phyloP scores from a whole-genome alignment of 2,797 vertebrate genomes.

The Gymnothorax javanicus region DNA sequence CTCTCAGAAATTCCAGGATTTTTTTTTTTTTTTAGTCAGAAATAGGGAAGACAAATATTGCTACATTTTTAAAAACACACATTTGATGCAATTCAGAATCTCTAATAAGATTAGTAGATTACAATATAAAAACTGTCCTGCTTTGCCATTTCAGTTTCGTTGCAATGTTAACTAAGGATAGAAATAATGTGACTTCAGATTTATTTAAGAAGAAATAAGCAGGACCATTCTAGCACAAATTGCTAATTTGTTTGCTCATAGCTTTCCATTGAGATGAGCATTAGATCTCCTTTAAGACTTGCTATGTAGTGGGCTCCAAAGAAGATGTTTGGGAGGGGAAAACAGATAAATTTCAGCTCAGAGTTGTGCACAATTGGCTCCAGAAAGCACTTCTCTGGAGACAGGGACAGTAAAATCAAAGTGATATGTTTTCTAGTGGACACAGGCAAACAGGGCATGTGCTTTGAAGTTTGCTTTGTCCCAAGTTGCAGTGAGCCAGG shows the following conservation, averaged over 20 bases:
- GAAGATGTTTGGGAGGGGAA: background rate
- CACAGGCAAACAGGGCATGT: conserved; percentile 23
- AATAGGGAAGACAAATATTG: background rate
- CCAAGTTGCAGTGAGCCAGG: background rate
- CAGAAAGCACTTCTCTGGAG: conserved; percentile 5
- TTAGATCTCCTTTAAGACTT: background rate
- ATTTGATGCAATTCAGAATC: background rate
- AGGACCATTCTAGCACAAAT: background rate
- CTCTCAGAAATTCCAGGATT: conserved; percentile 54
- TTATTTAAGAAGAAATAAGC: background rate
- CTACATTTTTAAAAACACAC: background rate
- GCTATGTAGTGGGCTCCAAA: background rate
- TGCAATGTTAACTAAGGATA: no score
- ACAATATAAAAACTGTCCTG: background rate
- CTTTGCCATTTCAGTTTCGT: background rate
- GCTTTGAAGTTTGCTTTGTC: conserved; percentile 18
- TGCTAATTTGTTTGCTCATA: background rate
- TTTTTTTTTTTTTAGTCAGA: conserved; percentile 31
- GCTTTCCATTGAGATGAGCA: background rate
- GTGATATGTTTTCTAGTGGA: conserved; percentile 49
- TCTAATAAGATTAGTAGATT: background rate
- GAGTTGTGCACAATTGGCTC: background rate
- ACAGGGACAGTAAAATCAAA: conserved; percentile 43
- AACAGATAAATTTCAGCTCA: background rate
- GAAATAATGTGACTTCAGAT: background rate